A percentile compares a stretch with the other conserved stretches of the same genome.
These are phyloP conservation scores for Tinea semifulvella DNA, from an alignment of 2,888 invertebrate genomes.

Conservation along the genomic window DNA sequence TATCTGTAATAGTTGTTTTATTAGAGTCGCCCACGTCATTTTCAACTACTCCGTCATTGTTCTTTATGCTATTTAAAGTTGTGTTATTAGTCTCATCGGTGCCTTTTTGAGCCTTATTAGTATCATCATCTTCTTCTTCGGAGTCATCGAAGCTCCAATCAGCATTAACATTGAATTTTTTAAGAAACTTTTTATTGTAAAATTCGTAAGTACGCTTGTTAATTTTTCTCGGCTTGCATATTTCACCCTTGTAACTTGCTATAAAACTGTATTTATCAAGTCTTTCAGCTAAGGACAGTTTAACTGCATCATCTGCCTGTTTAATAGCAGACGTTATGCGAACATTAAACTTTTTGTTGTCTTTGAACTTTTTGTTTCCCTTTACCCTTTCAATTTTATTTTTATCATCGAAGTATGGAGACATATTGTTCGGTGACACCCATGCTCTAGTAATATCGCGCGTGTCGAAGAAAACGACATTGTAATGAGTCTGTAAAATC, in stretches of 20 bases:
- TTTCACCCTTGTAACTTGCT: slow-evolving; percentile 42
- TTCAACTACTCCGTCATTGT: not conserved
- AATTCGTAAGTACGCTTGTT: slow-evolving; percentile 31
- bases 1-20: not conserved
- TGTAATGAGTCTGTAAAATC: slow-evolving; percentile 58
- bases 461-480: slow-evolving; percentile 63
- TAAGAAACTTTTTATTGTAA: slow-evolving; percentile 35
- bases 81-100: not conserved
- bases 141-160: slow-evolving; percentile 26
- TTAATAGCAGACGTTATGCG: slow-evolving; percentile 40
- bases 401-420: slow-evolving; percentile 37
- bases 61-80: no score
- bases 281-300: slow-evolving; percentile 35
- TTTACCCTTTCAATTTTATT: slow-evolving; percentile 22
- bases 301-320: slow-evolving; percentile 49
- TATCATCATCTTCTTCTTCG: slow-evolving; percentile 30
- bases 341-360: slow-evolving; percentile 27
- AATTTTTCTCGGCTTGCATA: slow-evolving; percentile 40
- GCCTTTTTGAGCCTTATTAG: not conserved
- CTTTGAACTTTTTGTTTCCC: slow-evolving; percentile 18
- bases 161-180: slow-evolving; percentile 37
- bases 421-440: slow-evolving; percentile 42
- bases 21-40: not conserved
- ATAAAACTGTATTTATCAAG: slow-evolving; percentile 55
- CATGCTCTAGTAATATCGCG: slow-evolving; percentile 50